Base-by-base conservation (phyloP, 2,797 vertebrate species). In the Lutra lutra region DNA sequence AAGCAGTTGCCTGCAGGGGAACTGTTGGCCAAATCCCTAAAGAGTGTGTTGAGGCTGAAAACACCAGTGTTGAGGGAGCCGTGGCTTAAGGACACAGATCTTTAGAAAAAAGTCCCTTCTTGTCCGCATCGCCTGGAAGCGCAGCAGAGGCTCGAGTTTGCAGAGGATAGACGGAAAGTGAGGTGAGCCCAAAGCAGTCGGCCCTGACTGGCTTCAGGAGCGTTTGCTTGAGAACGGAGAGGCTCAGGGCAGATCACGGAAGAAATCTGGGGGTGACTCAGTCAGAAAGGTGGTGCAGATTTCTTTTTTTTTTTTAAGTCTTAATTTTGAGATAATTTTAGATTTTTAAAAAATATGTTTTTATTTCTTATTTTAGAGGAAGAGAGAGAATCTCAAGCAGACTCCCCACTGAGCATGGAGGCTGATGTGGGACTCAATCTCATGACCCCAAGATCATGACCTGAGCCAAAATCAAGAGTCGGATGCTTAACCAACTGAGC, bases 211-310 rank as follows among this genome's bases (percentile, higher is more conserved):
- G 56, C 68, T 35, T 78, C 23, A 2, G 48, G 32, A 48, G 51
- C 1, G 1, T 66, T 51, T 12, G 38, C 84, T 20, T 0, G 12
- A 43, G 48, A 29, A 35, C 2, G 11, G 54, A 51, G 73, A 66
- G 66, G 23, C 0, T 0, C 1, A 17, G 18, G 62, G 51, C 17
- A 27, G 51, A 27, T 27, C 17, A 0, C 1, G 17, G 35, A 48
- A 38, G 23, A 13, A 5, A 51, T 14, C 32, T 35, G 21, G 38
- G 51, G 46, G 58, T 38, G 40, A 56, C 32, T 5, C 40, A 29
- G 43, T 92, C 66, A 46, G 38, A 72, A n/a, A 21, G 60, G 21
- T 1, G 21, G 85, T 5, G 12, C 13, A 29, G 6, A 35, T 9
- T 29, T 60, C 35, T 14, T 17, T 48, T n/a, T 64, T 82, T 5